These are phyloP conservation scores for Byasa hedistus DNA, from an alignment of 2,888 invertebrate species.

Conservation along the genomic window DNA sequence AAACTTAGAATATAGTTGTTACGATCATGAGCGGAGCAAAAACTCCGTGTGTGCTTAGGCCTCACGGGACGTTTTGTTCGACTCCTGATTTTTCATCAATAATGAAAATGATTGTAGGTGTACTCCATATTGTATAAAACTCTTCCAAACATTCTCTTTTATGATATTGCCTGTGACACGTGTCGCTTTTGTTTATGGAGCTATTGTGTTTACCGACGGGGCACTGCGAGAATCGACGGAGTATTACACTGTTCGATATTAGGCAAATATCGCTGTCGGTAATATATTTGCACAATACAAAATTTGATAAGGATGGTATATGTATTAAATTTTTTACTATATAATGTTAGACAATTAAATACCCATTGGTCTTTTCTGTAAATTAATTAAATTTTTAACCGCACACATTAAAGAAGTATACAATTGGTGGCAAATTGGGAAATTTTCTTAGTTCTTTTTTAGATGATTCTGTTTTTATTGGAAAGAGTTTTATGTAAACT, in stretches of 20 bases:
- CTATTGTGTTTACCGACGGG: constrained; percentile 21
- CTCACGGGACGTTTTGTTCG: constrained; percentile 25
- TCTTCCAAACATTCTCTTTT: constrained; percentile 18
- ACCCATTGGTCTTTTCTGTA: neutral
- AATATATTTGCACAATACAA: neutral
- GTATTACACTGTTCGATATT: constrained; percentile 18
- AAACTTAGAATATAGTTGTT: neutral
- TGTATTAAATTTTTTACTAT: neutral
- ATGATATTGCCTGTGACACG: constrained; percentile 23
- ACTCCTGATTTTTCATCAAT: constrained; percentile 37
- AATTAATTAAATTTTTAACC: neutral
- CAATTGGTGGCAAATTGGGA: too few species aligned
- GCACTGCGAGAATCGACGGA: constrained; percentile 12
- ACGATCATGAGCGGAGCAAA: neutral
- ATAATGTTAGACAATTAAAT: too few species aligned
- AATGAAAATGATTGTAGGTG: constrained; percentile 35
- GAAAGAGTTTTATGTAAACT: too few species aligned
- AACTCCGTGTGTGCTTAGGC: neutral
- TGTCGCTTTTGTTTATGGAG: constrained; percentile 25
- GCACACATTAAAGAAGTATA: too few species aligned
- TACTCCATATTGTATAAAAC: constrained; percentile 17
- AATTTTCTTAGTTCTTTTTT: too few species aligned
- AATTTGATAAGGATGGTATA: neutral
- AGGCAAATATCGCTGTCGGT: constrained; percentile 21
- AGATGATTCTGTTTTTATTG: too few species aligned